Percentiles rank a stretch among this genome's conserved stretches.
Evolutionary conservation across 2,888 invertebrate species (phyloP).

Genomic region (Cerceris rybyensis): DNA sequence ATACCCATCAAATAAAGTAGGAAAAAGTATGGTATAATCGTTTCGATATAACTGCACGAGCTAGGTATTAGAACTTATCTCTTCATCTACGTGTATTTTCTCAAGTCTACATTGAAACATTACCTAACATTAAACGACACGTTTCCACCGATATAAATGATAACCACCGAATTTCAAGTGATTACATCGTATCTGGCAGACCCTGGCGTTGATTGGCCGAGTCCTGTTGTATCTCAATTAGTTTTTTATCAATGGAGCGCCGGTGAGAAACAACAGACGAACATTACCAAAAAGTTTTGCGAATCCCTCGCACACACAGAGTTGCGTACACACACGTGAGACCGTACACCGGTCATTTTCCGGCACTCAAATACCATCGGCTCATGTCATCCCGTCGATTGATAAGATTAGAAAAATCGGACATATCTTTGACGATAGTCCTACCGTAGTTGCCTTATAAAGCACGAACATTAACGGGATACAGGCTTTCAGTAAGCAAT

Average conservation of each 20-base stretch:
- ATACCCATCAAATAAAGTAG: too few species aligned
- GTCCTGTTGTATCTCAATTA: slow-evolving; percentile 34
- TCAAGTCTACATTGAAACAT: background rate
- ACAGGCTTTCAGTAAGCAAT: slow-evolving; percentile 37
- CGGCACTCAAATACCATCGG: slow-evolving; percentile 34
- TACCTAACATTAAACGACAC: slow-evolving; percentile 5
- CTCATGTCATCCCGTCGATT: slow-evolving; percentile 20
- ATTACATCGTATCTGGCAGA: slow-evolving; percentile 10
- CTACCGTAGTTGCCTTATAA: slow-evolving; percentile 55
- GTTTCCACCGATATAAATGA: slow-evolving; percentile 19
- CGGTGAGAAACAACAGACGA: slow-evolving; percentile 17
- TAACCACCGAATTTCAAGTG: slow-evolving; percentile 29
- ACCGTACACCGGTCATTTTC: slow-evolving; percentile 35
- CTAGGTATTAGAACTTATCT: slow-evolving; percentile 4
- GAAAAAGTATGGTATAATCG: too few species aligned
- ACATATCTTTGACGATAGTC: slow-evolving; percentile 50
- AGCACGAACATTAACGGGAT: slow-evolving; percentile 30
- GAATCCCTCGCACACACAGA: slow-evolving; percentile 4
- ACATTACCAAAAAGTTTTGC: slow-evolving; percentile 39
- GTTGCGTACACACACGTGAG: background rate
- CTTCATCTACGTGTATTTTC: background rate
- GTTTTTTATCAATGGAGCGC: slow-evolving; percentile 25
- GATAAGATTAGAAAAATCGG: slow-evolving; percentile 64
- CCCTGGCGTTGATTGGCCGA: slow-evolving; percentile 31
- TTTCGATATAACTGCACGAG: too few species aligned